phyloP scores from a whole-genome alignment of 2,888 invertebrate genomes.

The Tipula unca region DNA sequence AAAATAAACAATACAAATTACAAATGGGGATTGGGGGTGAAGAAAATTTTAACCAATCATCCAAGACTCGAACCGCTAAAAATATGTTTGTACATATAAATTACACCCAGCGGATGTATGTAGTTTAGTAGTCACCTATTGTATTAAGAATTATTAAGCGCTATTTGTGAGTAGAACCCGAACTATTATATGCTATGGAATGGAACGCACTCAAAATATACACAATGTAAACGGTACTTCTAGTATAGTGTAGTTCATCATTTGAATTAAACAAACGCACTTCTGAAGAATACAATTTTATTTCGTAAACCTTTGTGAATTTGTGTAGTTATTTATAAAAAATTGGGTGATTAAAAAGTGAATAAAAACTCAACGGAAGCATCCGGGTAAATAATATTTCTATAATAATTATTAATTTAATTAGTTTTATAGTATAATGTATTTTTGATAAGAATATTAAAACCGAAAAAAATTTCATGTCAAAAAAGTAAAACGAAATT shows the following conservation, averaged over 20 bases:
- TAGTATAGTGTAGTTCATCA: neutral
- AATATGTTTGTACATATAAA: too few relatives aligned
- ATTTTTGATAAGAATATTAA: neutral
- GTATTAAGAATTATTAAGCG: too few relatives aligned
- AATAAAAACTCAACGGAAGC: conserved; percentile 23
- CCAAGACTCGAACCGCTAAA: too few relatives aligned
- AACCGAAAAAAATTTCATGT: neutral
- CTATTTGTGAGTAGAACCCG: too few relatives aligned
- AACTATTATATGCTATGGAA: too few relatives aligned
- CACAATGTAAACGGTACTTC: neutral
- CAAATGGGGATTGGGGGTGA: too few relatives aligned
- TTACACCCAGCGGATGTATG: too few relatives aligned
- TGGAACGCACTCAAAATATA: too few relatives aligned
- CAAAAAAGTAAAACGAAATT: neutral
- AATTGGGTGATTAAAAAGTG: conserved; percentile 22
- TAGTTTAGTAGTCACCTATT: too few relatives aligned
- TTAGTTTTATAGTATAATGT: neutral
- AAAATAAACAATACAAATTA: too few relatives aligned
- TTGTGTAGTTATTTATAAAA: conserved; percentile 16
- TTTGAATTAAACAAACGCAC: neutral
- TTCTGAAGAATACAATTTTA: neutral
- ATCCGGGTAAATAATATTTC: conserved; percentile 26
- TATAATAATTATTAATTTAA: neutral
- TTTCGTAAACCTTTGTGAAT: conserved; percentile 10
- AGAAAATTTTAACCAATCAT: too few relatives aligned